Evolutionary conservation across 2,888 invertebrate genomes (phyloP), one percentile per base, ranked within the genome.

Genomic region (Dromius quadrimaculatus): DNA sequence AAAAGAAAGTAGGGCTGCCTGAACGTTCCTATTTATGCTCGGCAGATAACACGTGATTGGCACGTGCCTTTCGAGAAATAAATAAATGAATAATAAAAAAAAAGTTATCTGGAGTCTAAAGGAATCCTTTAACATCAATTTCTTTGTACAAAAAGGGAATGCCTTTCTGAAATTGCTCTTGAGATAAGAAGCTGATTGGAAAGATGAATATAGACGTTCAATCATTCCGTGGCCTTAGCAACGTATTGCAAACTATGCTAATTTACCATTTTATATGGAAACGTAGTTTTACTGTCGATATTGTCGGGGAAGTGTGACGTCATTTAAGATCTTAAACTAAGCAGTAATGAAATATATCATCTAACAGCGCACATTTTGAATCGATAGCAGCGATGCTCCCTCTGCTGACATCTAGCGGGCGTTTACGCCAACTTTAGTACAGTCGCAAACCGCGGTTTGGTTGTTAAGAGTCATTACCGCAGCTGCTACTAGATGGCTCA

Each of bases 101-200:
- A n/a, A n/a, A n/a, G n/a, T n/a, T n/a, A n/a, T n/a, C n/a, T n/a
- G 13, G 23, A 47, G 23, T 22, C 23, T 47, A 5, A 47, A 45
- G 47, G 47, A n/a, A n/a, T n/a, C n/a, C n/a, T n/a, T n/a, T n/a
- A n/a, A n/a, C n/a, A n/a, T n/a, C n/a, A n/a, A n/a, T n/a, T n/a
- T 23, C 47, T 50, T 50, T 50, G 23, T 43, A 28, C 13, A 28
- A 28, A 19, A 11, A 54, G 50, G 28, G 28, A 28, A 54, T 54
- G 32, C 5, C 11, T 28, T 50, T 54, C 28, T 28, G 6, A 54
- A 54, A 54, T 54, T 54, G 50, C 50, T 11, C 28, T 15, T 13
- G 50, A 54, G 50, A 54, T 54, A 54, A 54, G 50, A 54, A 28
- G 13, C 50, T 54, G 50, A 54, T 54, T 54, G 23, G 11, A 13